A percentile compares a stretch with the other conserved stretches of the same genome.
phyloP scores from a whole-genome alignment of 2,797 vertebrate species.

The Tarsius wallacei region DNA sequence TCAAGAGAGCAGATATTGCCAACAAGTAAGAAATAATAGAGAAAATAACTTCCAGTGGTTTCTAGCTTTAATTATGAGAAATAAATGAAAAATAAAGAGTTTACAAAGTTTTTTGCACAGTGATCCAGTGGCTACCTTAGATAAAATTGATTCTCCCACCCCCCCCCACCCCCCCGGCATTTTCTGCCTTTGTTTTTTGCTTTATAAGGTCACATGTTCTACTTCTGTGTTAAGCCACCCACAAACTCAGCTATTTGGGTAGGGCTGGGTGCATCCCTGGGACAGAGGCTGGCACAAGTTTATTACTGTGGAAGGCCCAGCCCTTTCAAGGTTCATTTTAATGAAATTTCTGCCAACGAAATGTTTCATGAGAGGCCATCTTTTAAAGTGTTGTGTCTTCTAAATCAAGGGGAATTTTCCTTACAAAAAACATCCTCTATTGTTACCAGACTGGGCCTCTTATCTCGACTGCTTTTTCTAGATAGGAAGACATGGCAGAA shows the following conservation, averaged over 20 bases:
- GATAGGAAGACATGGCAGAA: neutral
- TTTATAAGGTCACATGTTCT: neutral
- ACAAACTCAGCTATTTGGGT: neutral
- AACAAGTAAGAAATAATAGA: conserved; percentile 32
- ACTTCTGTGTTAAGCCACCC: conserved; percentile 12
- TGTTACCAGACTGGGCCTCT: neutral
- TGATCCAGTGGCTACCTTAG: neutral
- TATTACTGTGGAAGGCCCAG: neutral
- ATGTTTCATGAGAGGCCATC: neutral
- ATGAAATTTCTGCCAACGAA: conserved; percentile 12
- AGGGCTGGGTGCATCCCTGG: neutral
- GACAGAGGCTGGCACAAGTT: neutral
- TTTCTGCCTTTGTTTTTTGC: conserved; percentile 42
- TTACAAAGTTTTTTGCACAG: neutral
- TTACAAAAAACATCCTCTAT: neutral
- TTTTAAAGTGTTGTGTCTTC: neutral
- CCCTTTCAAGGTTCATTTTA: neutral
- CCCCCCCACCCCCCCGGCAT: neutral
- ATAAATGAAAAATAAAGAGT: conserved; percentile 8
- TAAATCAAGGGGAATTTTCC: neutral
- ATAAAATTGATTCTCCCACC: neutral
- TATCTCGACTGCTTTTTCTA: conserved; percentile 3
- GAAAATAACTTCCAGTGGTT: conserved; percentile 26
- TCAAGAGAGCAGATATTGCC: neutral
- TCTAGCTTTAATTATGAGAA: conserved; percentile 61